phyloP scores from a whole-genome alignment of 2,113 vertebrate species.

The Cettia cetti region DNA sequence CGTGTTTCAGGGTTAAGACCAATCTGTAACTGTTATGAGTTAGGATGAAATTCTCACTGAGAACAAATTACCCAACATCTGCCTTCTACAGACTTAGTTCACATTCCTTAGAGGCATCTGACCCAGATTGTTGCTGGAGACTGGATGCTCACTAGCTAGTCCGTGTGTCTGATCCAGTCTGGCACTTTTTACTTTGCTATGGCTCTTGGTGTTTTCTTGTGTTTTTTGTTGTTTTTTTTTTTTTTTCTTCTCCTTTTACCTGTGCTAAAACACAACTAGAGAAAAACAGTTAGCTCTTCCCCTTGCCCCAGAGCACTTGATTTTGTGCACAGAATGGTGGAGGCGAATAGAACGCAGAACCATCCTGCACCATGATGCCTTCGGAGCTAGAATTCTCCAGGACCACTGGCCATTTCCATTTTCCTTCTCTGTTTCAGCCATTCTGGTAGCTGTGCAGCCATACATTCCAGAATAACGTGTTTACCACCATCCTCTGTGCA shows the following conservation, averaged over 20 bases:
- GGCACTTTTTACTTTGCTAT: background rate
- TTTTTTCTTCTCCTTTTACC: accelerated
- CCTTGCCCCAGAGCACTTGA: background rate
- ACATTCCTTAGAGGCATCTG: background rate
- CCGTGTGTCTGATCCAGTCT: background rate
- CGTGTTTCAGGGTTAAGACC: background rate
- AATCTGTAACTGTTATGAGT: background rate
- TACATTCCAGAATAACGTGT: background rate
- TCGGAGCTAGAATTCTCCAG: background rate
- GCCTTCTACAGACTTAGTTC: background rate
- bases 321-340: background rate
- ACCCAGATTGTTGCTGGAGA: background rate
- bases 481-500: background rate
- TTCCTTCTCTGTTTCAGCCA: background rate
- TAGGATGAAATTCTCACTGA: background rate
- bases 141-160: background rate
- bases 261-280: background rate
- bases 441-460: background rate
- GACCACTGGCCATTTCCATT: background rate
- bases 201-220: too few species aligned
- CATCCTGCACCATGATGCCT: too few species aligned
- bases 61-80: background rate
- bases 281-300: background rate
- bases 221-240: too few species aligned
- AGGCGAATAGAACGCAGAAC: background rate